Percentiles rank a stretch among this genome's conserved stretches.
Evolutionary conservation across 1,140 invertebrate species (phyloP).

Genomic region (Pteromalus puparum): DNA sequence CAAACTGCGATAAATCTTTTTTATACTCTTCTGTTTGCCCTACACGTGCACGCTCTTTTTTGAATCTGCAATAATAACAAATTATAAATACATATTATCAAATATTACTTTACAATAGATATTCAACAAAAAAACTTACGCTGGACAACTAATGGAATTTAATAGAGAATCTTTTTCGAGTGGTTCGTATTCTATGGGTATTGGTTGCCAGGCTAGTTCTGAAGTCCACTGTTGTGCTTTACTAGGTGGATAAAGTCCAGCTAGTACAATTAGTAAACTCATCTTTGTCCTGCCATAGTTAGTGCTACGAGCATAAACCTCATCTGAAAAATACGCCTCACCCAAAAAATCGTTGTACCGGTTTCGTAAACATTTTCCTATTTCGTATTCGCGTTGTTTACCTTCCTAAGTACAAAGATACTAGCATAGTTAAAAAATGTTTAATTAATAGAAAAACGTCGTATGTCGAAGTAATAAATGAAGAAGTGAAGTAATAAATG

Average conservation of each 20-base stretch:
- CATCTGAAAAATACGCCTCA: constrained; percentile 68
- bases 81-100: no score
- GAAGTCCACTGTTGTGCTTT: constrained; percentile 73
- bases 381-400: constrained; percentile 75
- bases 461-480: not conserved
- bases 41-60: not conserved
- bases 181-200: constrained; percentile 59
- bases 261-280: constrained; percentile 76
- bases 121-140: not conserved
- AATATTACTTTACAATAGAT: no score
- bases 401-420: constrained; percentile 28
- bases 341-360: constrained; percentile 75
- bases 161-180: constrained; percentile 59
- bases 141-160: constrained; percentile 42
- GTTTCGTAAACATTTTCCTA: constrained; percentile 75
- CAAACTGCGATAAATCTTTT: not conserved
- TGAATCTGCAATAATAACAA: not conserved
- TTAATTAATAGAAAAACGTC: no score
- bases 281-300: constrained; percentile 78
- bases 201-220: constrained; percentile 64
- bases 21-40: not conserved
- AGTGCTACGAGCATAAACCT: constrained; percentile 72
- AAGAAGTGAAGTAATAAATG: no score
- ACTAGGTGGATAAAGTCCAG: constrained; percentile 76
- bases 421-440: no score